Base-by-base conservation (phyloP, 2,113 vertebrate species). In the Brienomyrus longianalis region DNA sequence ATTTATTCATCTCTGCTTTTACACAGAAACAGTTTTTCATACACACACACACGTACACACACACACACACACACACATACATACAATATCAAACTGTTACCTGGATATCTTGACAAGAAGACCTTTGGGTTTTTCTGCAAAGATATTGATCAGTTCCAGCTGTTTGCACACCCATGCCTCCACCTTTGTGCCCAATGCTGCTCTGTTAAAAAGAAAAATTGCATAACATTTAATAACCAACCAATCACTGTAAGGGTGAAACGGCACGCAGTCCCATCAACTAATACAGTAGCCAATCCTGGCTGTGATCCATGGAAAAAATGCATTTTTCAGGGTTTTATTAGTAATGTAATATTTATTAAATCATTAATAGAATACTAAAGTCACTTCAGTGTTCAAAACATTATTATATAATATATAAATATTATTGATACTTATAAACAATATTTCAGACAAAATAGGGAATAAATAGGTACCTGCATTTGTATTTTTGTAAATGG, bases 121-220 rank as follows among this genome's bases (percentile, higher is more conserved):
- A 91, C 91, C 70, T 91, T 19, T 87, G 93, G 91, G 88, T 92
- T 86, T 70, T 84, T 84, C 91, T 91, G 90, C 80, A 86, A 84
- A 92, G 21, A 50, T 89, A 84, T 47, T 89, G 9, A 31, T 90
- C 62, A 59, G 70, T 89, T 89, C 90, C 13, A 15, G 48, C 48
- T 84, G 89, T 35, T 48, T 93, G 88, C 91, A 90, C 83, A 83
- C 89, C 89, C 86, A 88, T 89, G 77, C 39, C 92, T 35, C 90
- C 88, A 83, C 77, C 86, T 66, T 91, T 91, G 85, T 91, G 86
- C 89, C 88, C 92, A 86, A 92, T 92, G 91, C 74, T 89, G 83
- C 86, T 77, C 95, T 96, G 92, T 89, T 11, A 89, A 91, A n/a
- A 92, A 92, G 83, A 92, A 19, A 59, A 27, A 92, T 23, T 17